A percentile compares a stretch with the other conserved stretches of the same genome.
These are phyloP conservation scores for Sciurus carolinensis DNA, from an alignment of 2,797 vertebrate species.

Conservation along the genomic window DNA sequence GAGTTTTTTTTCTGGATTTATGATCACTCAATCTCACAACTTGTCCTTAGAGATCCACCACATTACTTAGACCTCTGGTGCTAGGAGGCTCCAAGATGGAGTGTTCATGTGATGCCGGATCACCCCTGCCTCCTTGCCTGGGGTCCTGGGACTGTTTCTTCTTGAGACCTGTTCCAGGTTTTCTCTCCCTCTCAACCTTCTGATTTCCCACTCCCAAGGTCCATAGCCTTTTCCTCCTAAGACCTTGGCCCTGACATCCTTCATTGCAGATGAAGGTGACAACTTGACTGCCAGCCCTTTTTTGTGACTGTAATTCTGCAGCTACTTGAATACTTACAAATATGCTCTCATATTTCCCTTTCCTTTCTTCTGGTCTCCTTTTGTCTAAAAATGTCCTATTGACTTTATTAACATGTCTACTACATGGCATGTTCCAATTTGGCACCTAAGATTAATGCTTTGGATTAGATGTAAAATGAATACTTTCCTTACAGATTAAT, in stretches of 20 bases:
- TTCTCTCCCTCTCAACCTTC: neutral
- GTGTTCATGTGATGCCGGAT: neutral
- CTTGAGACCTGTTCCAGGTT: neutral
- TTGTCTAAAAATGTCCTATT: slow-evolving; percentile 26
- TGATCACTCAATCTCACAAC: neutral
- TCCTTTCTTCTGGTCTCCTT: neutral
- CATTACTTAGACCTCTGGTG: neutral
- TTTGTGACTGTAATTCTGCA: neutral
- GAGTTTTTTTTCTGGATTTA: neutral
- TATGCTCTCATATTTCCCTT: neutral
- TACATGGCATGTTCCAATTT: neutral
- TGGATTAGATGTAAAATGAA: slow-evolving; percentile 4
- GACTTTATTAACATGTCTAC: slow-evolving; percentile 35
- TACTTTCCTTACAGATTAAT: slow-evolving; percentile 28
- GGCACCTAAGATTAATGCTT: slow-evolving; percentile 25
- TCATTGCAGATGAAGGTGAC: neutral
- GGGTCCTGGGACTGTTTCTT: neutral
- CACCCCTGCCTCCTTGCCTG: neutral
- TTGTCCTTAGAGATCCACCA: neutral
- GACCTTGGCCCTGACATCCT: neutral
- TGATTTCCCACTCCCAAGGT: neutral
- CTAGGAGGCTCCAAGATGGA: neutral
- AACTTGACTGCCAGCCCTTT: neutral
- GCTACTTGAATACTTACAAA: neutral
- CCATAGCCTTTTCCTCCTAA: neutral